Conservation (phyloP, 2,888 invertebrate genomes). For the Strigamia crassipes region DNA sequence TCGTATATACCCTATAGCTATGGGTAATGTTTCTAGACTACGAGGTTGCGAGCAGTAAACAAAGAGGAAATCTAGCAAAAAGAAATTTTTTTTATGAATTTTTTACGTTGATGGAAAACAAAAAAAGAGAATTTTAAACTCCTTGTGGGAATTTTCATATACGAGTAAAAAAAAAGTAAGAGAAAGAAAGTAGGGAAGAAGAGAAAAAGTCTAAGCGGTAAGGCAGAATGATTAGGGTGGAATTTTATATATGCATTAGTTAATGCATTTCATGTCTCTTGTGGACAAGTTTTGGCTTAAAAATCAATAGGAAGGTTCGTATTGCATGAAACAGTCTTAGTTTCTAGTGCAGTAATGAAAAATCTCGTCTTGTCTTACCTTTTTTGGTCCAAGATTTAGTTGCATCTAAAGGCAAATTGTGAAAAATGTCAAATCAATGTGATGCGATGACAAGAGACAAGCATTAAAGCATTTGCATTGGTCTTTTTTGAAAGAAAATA, state of each 20-base stretch:
- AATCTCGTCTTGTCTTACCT: slow-evolving; percentile 30
- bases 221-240: slow-evolving; percentile 28
- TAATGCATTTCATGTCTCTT: slow-evolving; percentile 36
- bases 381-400: not conserved
- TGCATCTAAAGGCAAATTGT: slow-evolving; percentile 27
- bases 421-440: slow-evolving; percentile 34
- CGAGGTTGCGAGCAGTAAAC: slow-evolving; percentile 20
- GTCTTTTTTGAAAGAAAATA: not conserved
- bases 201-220: not conserved
- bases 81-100: slow-evolving; percentile 27
- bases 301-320: slow-evolving; percentile 34
- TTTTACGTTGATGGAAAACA: slow-evolving; percentile 3
- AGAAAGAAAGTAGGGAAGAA: not conserved
- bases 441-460: slow-evolving; percentile 30
- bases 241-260: slow-evolving; percentile 40
- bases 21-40: slow-evolving; percentile 22
- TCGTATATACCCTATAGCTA: slow-evolving; percentile 35
- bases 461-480: slow-evolving; percentile 39
- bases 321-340: slow-evolving; percentile 24
- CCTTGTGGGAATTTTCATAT: slow-evolving; percentile 32
- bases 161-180: not conserved
- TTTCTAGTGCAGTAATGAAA: slow-evolving; percentile 10
- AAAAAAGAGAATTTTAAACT: slow-evolving; percentile 28
- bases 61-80: slow-evolving; percentile 38
- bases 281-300: slow-evolving; percentile 35